Evolutionary conservation across 1,140 invertebrate species (phyloP), one percentile per base, ranked within the genome.

Genomic region (Pogonognathellus flavescens): DNA sequence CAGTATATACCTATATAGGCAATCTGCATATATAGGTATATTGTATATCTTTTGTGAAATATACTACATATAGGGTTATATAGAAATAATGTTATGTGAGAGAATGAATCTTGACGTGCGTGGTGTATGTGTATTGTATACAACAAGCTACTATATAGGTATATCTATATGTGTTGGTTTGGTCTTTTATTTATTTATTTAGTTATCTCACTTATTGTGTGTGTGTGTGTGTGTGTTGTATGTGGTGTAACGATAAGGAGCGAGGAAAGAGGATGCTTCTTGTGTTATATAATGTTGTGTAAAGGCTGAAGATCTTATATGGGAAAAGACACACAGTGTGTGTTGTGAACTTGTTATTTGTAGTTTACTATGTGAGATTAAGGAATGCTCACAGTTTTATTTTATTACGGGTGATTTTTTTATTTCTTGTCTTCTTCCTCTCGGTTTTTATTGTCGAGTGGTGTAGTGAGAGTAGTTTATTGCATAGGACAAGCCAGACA

Each of bases 301-400:
- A 41, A 41, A 41, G 31, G 31, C 31, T 41, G 6, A 41, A 41
- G 31, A 41, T 1, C 1, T 41, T 41, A 6, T 41, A 41, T 3
- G 31, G 31, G 31, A 41, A 41, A 41, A 41, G 31, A 41, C 2
- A 41, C 31, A 41, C 2, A 3, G 31, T 41, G 31, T 41, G 31
- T 41, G 31, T 41, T 41, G 31, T 57, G 53, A 57, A 57, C 53
- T 57, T 57, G 53, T 57, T 57, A 9, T 41, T 41, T 41, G 31
- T 41, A 41, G 14, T 66, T 66, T 66, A 66, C 62, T 66, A 66
- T 25, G 62, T 76, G 70, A 16, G 70, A 76, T 41, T n/a, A 50
- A 76, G 70, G 70, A 76, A 76, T 76, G 70, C 25, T 76, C 70
- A 76, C 70, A 57, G 11, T 49, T 76, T 76, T 31, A 25, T 76